Conservation (phyloP, 2,113 vertebrate species). For the Strix uralensis region DNA sequence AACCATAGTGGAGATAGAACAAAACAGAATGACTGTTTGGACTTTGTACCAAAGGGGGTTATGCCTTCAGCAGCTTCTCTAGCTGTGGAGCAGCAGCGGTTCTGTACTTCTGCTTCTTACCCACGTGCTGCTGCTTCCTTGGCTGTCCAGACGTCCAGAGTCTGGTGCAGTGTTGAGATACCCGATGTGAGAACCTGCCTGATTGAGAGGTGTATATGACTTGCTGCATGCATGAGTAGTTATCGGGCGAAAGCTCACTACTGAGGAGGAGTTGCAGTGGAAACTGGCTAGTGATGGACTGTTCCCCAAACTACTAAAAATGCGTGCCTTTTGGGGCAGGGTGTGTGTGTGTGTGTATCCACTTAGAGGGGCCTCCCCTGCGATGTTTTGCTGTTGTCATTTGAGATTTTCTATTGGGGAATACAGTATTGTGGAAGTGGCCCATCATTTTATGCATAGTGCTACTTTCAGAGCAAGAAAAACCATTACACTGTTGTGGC, state of each 20-base stretch:
- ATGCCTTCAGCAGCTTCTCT: background rate
- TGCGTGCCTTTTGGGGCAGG: fast-evolving
- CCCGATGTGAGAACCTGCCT: background rate
- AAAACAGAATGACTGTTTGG: background rate
- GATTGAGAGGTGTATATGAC: background rate
- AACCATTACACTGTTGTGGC: fast-evolving
- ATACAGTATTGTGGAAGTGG: background rate
- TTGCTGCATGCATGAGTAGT: background rate
- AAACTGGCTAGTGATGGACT: background rate
- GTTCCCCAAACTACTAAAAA: background rate
- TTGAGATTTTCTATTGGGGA: background rate
- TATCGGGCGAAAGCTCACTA: background rate
- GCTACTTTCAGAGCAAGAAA: background rate
- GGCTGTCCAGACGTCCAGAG: fast-evolving
- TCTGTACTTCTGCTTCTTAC: background rate
- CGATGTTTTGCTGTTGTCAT: background rate
- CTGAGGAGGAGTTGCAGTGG: background rate
- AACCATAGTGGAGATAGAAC: background rate
- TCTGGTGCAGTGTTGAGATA: background rate
- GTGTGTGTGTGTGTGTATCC: too few relatives aligned
- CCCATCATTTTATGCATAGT: fast-evolving
- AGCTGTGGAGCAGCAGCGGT: background rate
- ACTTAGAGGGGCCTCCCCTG: background rate
- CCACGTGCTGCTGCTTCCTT: fast-evolving
- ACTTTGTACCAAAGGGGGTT: background rate